Percentiles rank a stretch among this genome's conserved stretches.
These are phyloP conservation scores for Sinocyclocheilus grahami DNA, from an alignment of 2,113 vertebrate genomes.

Conservation along the genomic window DNA sequence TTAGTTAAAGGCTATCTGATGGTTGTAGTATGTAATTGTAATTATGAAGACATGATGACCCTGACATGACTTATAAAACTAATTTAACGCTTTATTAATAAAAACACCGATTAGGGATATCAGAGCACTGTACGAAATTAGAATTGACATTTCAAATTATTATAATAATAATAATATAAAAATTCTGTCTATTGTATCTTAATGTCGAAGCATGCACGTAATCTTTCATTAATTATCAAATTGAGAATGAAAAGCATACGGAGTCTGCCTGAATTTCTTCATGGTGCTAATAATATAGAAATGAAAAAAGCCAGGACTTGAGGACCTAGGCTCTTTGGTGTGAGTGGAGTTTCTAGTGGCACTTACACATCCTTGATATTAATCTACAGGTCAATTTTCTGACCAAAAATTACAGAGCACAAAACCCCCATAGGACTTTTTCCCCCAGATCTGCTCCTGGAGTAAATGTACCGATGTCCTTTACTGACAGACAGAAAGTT, in stretches of 20 bases:
- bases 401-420: conserved; percentile 6
- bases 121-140: conserved; percentile 3
- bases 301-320: not conserved
- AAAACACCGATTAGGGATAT: conserved; percentile 15
- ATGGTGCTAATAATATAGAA: not conserved
- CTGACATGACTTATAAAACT: conserved; percentile 36
- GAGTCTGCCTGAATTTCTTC: not conserved
- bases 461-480: conserved; percentile 22
- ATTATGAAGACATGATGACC: conserved; percentile 34
- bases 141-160: conserved; percentile 18
- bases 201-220: not conserved
- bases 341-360: not conserved
- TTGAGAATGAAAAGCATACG: not conserved
- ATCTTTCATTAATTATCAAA: not conserved
- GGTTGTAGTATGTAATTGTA: conserved; percentile 33
- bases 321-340: not conserved
- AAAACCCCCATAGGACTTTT: not conserved
- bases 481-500: conserved; percentile 10
- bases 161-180: not conserved
- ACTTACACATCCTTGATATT: conserved; percentile 17
- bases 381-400: conserved; percentile 36
- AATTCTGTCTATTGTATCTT: not conserved
- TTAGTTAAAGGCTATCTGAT: conserved; percentile 29
- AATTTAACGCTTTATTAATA: conserved; percentile 27
- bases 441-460: not conserved